phyloP scores from a whole-genome alignment of 2,113 vertebrate species.

The Ictalurus furcatus region DNA sequence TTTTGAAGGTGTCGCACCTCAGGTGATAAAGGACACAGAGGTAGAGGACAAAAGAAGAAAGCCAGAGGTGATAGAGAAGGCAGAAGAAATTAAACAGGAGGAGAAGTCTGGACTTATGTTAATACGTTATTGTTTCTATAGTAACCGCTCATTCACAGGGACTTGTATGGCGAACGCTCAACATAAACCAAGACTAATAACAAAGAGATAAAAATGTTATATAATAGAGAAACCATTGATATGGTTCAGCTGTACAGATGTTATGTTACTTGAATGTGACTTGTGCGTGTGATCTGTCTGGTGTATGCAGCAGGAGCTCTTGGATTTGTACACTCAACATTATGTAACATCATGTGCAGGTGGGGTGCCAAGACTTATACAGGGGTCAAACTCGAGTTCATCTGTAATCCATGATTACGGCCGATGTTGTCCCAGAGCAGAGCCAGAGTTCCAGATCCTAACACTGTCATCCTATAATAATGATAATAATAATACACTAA shows the following conservation, averaged over 20 bases:
- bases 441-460: not conserved
- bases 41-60: not conserved
- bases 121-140: not conserved
- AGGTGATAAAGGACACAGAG: not conserved
- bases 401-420: not conserved
- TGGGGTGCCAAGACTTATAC: constrained; percentile 57
- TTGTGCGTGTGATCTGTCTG: constrained; percentile 7
- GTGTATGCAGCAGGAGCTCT: constrained; percentile 84
- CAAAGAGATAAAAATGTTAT: not conserved
- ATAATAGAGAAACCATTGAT: not conserved
- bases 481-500: too few species aligned
- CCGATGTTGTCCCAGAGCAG: not conserved
- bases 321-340: constrained; percentile 86
- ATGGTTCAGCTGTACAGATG: not conserved
- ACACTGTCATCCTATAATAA: not conserved
- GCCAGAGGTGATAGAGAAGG: not conserved
- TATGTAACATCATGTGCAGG: constrained; percentile 98
- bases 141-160: not conserved
- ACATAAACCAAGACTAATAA: not conserved
- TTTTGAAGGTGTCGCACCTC: not conserved
- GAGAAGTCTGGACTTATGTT: not conserved
- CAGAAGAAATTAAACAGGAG: not conserved
- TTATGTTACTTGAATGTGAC: not conserved
- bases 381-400: not conserved
- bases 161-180: not conserved